Base-by-base conservation (phyloP, 2,797 vertebrate genomes). In the Siniperca scherzeri region DNA sequence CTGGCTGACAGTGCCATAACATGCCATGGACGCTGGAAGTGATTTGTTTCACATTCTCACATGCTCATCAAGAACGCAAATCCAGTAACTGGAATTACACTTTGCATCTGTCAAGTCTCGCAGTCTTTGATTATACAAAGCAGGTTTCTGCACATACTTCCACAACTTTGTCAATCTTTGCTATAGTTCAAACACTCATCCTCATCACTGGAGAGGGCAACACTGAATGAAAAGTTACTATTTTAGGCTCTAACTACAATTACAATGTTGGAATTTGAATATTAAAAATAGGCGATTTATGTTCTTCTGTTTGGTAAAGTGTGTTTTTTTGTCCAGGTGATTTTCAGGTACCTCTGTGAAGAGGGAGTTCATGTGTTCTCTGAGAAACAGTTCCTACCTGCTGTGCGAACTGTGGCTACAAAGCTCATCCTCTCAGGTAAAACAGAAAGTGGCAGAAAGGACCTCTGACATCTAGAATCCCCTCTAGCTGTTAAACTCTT, bases 341-440 rank as follows among this genome's bases (percentile, higher is more conserved):
- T 97, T 82, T 97, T 96, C 90, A 95, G 93, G 74, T 96, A 96
- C 89, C 93, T 99, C 56, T 93, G 94, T 80, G 93, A 96, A 36
- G 96, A 96, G 59, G 88, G 87, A 70, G 93, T 81, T 60, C 92
- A 94, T 44, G 33, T 80, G 68, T 95, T 98, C 85, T 94, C 93
- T 0, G 98, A 99, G 91, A 97, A 97, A 82, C 93, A 96, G 72
- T 96, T 97, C 82, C 42, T 97, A 81, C 80, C 93, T 4, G 94
- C 93, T 75, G 90, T 97, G 52, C 95, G 96, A 77, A 95, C 88
- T 75, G 94, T 96, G 88, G 93, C 95, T n/a, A 91, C 92, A 68
- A 94, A 96, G 22, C 96, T 97, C 81, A 95, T 99, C 5, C 90
- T 98, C 77, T 94, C 96, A 94, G 98, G 98, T 99, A 75, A 87